phyloP scores from a whole-genome alignment of 1,140 invertebrate species.

The Pristionchus pacificus region DNA sequence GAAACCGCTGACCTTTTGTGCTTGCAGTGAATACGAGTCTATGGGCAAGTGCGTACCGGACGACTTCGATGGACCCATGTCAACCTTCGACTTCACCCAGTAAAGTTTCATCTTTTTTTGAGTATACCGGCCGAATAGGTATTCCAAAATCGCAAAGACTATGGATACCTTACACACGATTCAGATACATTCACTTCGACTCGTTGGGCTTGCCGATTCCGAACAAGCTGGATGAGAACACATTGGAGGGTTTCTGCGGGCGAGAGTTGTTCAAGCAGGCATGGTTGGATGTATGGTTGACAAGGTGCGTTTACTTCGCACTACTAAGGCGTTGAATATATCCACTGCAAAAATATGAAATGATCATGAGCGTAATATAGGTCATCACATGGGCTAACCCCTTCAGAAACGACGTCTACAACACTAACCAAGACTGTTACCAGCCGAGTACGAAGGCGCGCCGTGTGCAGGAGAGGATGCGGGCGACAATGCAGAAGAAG shows the following conservation, averaged over 20 bases:
- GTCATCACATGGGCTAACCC: too few species aligned
- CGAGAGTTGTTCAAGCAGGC: background rate
- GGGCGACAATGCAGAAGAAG: too few species aligned
- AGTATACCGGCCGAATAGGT: too few species aligned
- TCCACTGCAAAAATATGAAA: too few species aligned
- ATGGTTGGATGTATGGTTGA: background rate
- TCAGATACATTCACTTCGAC: background rate
- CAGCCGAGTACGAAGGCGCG: background rate
- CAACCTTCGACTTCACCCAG: background rate
- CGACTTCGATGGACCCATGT: background rate
- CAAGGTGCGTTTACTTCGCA: background rate
- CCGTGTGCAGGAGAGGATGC: too few species aligned
- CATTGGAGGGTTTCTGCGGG: background rate
- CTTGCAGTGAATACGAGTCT: background rate
- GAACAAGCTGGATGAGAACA: background rate
- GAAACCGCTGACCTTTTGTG: too few species aligned
- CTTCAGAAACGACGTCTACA: constrained; percentile 39
- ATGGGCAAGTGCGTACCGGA: background rate
- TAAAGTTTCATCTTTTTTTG: too few species aligned
- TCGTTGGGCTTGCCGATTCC: background rate
- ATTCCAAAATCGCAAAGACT: too few species aligned
- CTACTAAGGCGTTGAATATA: background rate
- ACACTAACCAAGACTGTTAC: constrained; percentile 38
- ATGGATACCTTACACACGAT: too few species aligned
- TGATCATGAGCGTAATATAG: too few species aligned